These are phyloP conservation scores for Cantharis nigra DNA, from an alignment of 2,888 invertebrate genomes.

Conservation along the genomic window DNA sequence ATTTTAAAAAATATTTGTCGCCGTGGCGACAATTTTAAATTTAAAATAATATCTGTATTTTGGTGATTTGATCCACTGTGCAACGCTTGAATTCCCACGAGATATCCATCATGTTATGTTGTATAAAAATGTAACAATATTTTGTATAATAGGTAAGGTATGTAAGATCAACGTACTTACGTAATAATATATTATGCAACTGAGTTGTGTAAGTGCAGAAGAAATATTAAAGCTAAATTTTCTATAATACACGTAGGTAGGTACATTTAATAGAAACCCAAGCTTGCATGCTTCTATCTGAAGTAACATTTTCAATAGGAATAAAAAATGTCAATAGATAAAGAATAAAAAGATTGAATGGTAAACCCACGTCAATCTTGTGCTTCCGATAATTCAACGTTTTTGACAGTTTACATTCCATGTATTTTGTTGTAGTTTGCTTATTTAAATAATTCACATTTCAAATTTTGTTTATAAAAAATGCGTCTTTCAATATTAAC, in stretches of 20 bases:
- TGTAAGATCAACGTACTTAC: too few species aligned
- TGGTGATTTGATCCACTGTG: too few species aligned
- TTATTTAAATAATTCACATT: not conserved
- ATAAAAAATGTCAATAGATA: slow-evolving; percentile 4
- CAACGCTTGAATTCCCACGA: too few species aligned
- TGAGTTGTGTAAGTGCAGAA: not conserved
- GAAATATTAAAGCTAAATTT: not conserved
- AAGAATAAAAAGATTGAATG: not conserved
- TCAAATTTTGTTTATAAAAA: not conserved
- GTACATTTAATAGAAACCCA: not conserved
- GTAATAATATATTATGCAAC: too few species aligned
- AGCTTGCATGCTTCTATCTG: not conserved
- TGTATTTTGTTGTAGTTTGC: not conserved
- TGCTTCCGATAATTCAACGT: not conserved
- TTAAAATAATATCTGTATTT: too few species aligned
- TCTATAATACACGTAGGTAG: not conserved
- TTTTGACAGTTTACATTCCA: not conserved
- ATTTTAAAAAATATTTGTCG: too few species aligned
- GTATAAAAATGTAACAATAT: too few species aligned
- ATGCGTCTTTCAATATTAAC: not conserved
- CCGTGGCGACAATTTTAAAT: too few species aligned
- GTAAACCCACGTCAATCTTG: slow-evolving; percentile 4
- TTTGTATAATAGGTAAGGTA: too few species aligned
- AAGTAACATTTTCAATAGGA: slow-evolving; percentile 1
- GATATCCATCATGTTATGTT: too few species aligned